Conservation (phyloP, 2,888 invertebrate species). For the Stegophylla sp. region DNA sequence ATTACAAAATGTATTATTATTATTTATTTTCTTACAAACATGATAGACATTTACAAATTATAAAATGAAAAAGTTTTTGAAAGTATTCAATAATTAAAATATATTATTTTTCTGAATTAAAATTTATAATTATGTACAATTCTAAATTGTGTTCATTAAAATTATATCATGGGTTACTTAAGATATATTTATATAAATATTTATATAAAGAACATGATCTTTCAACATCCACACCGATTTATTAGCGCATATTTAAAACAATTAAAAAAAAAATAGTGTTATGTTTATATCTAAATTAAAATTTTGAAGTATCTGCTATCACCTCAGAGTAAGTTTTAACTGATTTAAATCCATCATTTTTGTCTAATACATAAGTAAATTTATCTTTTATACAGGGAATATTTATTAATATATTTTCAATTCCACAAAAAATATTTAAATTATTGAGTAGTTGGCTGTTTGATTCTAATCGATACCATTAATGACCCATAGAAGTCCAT, state of each 20-base stretch:
- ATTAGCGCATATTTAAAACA: not conserved
- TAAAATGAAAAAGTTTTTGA: not conserved
- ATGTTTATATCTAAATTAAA: not conserved
- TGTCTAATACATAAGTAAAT: not conserved
- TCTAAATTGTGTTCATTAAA: constrained; percentile 10
- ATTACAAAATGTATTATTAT: not conserved
- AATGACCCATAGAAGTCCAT: too few species aligned
- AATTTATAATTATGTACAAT: not conserved
- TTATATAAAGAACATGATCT: constrained; percentile 14
- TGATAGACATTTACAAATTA: constrained; percentile 1
- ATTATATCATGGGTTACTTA: not conserved
- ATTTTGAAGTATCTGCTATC: not conserved
- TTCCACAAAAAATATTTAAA: not conserved
- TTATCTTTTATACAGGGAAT: not conserved
- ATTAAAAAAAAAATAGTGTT: too few species aligned
- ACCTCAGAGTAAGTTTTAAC: not conserved
- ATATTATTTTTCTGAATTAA: not conserved
- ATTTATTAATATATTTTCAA: constrained; percentile 17
- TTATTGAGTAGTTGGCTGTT: not conserved
- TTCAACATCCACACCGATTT: not conserved
- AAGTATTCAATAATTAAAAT: constrained; percentile 8
- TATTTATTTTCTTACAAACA: not conserved
- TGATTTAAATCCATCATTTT: not conserved
- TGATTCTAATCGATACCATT: not conserved
- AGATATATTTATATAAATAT: constrained; percentile 15